Evolutionary conservation across 1,140 invertebrate species (phyloP).

Genomic region (Palaemon carinicauda): DNA sequence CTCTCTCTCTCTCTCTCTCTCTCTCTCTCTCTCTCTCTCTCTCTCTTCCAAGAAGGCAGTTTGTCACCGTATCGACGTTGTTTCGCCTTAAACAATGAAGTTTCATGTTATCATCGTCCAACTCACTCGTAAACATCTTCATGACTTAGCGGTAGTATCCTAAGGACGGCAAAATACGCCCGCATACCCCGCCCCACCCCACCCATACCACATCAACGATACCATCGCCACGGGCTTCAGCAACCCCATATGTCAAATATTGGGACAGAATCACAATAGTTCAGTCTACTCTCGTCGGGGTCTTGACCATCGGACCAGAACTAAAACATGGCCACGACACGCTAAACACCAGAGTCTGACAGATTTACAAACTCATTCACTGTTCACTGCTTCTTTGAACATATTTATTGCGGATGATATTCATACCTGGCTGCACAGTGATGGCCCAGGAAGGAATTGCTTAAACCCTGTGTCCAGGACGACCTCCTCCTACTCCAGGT

Average conservation of each 20-base stretch:
- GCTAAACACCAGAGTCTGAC: constrained; percentile 29
- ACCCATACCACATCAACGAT: background rate
- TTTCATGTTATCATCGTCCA: no score
- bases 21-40: background rate
- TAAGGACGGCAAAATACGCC: background rate
- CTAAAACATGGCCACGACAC: constrained; percentile 30
- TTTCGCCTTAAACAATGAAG: no score
- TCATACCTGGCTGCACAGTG: constrained; percentile 33
- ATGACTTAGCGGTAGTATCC: no score
- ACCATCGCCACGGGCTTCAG: constrained; percentile 20
- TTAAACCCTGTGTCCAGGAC: no score
- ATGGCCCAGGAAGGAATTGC: background rate
- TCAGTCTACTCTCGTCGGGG: constrained; percentile 20
- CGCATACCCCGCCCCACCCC: background rate
- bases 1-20: background rate
- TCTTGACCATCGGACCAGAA: constrained; percentile 10
- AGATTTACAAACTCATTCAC: constrained; percentile 26
- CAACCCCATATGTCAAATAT: constrained; percentile 32
- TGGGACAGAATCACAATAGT: constrained; percentile 35
- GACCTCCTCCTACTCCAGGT: background rate
- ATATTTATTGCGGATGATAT: constrained; percentile 28
- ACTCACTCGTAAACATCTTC: no score
- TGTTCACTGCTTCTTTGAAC: constrained; percentile 7
- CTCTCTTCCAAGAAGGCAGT: background rate
- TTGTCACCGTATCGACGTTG: background rate